Evolutionary conservation across 2,888 invertebrate genomes (phyloP).

Genomic region (Gnatocerus cornutus): DNA sequence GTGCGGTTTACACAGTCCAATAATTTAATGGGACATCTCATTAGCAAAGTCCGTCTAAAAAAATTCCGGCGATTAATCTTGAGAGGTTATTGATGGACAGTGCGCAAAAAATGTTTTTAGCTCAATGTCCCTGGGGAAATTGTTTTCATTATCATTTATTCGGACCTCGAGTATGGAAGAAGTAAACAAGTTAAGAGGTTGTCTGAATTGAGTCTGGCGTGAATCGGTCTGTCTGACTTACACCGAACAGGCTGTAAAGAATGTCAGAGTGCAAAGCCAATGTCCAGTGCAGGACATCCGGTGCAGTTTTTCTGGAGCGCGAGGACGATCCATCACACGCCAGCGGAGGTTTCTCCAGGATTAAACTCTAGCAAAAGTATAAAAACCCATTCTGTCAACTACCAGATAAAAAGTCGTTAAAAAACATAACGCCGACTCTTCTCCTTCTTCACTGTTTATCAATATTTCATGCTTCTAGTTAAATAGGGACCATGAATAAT

Average conservation of each 20-base stretch:
- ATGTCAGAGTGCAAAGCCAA: slow-evolving; percentile 45
- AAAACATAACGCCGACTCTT: slow-evolving; percentile 20
- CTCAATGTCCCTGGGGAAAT: slow-evolving; percentile 30
- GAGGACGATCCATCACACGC: slow-evolving; percentile 47
- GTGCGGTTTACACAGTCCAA: slow-evolving; percentile 27
- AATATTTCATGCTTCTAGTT: slow-evolving; percentile 42
- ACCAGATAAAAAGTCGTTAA: slow-evolving; percentile 27
- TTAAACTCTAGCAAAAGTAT: slow-evolving; percentile 38
- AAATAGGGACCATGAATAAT: slow-evolving; percentile 42
- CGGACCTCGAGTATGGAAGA: slow-evolving; percentile 8
- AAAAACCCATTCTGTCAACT: slow-evolving; percentile 32
- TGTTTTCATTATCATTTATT: slow-evolving; percentile 45
- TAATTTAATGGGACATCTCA: slow-evolving; percentile 49
- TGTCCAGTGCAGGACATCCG: slow-evolving; percentile 51
- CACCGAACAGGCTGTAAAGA: slow-evolving; percentile 39
- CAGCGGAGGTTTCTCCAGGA: slow-evolving; percentile 36
- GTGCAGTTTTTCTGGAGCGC: slow-evolving; percentile 42
- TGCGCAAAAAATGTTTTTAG: slow-evolving; percentile 26
- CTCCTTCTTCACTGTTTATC: slow-evolving; percentile 33
- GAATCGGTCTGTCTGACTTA: slow-evolving; percentile 40
- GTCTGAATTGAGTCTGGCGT: slow-evolving; percentile 43
- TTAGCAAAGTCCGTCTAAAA: neutral
- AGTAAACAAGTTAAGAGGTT: slow-evolving; percentile 51
- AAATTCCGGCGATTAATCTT: slow-evolving; percentile 4
- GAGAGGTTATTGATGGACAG: slow-evolving; percentile 5